A percentile compares a stretch with the other conserved stretches of the same genome.
Conservation (phyloP, 2,888 invertebrate genomes). For the Ectemnius continuus region DNA sequence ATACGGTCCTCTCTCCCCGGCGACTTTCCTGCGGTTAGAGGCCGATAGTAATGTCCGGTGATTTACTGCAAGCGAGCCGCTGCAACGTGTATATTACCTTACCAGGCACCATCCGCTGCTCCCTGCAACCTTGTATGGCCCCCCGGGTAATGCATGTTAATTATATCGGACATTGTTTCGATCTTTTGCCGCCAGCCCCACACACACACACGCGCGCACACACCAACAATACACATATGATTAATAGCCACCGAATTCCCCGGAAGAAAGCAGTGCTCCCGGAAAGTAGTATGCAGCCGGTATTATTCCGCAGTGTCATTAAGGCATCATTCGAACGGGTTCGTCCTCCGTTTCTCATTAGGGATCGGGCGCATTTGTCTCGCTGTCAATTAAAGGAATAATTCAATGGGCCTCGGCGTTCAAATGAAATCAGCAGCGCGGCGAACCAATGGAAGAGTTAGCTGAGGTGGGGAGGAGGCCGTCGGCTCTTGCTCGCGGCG, state of each 20-base stretch:
- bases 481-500: slow-evolving; percentile 17
- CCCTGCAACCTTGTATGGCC: slow-evolving; percentile 39
- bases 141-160: slow-evolving; percentile 61
- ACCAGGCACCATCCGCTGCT: slow-evolving; percentile 28
- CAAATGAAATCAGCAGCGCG: too few species aligned
- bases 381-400: too few species aligned
- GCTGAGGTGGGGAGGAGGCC: too few species aligned
- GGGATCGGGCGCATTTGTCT: too few species aligned
- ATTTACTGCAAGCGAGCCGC: slow-evolving; percentile 66
- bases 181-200: slow-evolving; percentile 42
- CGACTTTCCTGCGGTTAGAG: slow-evolving; percentile 62
- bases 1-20: slow-evolving; percentile 38
- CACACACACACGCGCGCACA: background rate
- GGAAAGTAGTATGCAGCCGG: too few species aligned
- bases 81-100: slow-evolving; percentile 46
- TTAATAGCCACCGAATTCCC: background rate
- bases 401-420: too few species aligned
- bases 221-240: background rate
- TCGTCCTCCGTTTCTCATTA: too few species aligned
- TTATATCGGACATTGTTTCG: slow-evolving; percentile 66
- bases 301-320: too few species aligned
- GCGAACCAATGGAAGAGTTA: too few species aligned
- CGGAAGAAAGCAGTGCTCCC: too few species aligned
- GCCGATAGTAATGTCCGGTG: slow-evolving; percentile 56
- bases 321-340: too few species aligned